These are phyloP conservation scores for Nasonia vitripennis DNA, from an alignment of 1,140 invertebrate species.

Conservation along the genomic window DNA sequence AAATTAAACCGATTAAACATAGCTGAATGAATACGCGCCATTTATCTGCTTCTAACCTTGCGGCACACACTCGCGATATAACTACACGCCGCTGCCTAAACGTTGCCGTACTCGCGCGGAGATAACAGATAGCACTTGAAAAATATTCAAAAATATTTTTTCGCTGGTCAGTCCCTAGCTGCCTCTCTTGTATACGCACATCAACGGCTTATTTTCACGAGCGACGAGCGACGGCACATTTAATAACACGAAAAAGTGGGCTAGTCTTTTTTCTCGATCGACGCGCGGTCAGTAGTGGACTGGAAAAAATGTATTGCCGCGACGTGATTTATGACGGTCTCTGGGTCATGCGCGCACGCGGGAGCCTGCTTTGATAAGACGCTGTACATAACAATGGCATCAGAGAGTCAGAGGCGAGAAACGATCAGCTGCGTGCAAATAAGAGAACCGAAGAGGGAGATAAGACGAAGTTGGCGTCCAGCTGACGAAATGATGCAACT, in stretches of 20 bases:
- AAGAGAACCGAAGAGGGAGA: neutral
- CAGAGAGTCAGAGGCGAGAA: neutral
- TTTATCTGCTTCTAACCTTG: neutral
- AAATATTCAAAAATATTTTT: constrained; percentile 1
- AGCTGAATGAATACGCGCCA: neutral
- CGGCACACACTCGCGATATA: neutral
- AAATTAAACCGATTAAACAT: neutral
- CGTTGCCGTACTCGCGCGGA: neutral
- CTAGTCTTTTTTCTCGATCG: neutral
- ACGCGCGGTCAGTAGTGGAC: neutral
- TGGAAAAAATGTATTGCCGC: neutral
- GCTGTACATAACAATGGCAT: neutral
- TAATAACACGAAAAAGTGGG: neutral
- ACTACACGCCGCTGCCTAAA: neutral
- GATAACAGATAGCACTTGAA: neutral
- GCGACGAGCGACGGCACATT: no score
- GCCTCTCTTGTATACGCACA: no score
- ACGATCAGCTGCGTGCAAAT: neutral
- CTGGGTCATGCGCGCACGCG: neutral
- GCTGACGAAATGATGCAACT: neutral
- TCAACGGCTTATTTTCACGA: neutral
- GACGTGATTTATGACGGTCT: constrained; percentile 11
- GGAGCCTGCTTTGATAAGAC: neutral
- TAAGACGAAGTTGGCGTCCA: neutral
- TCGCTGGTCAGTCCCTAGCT: no score